These are phyloP conservation scores for Monodelphis domestica DNA, from an alignment of 2,797 vertebrate genomes.

Conservation along the genomic window DNA sequence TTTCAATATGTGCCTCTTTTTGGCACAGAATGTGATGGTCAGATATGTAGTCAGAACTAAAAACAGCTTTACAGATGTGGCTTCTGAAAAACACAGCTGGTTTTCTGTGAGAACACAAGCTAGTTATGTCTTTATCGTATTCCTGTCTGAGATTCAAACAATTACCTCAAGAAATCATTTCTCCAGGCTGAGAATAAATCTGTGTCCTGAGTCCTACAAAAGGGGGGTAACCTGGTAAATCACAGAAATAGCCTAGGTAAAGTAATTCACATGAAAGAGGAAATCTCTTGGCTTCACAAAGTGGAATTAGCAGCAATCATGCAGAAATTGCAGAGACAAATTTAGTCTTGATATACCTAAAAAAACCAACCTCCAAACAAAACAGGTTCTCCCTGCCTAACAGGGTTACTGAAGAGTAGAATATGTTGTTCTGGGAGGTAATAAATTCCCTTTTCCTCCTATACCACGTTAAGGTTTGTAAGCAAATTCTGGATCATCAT, in stretches of 20 bases:
- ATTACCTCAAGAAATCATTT: neutral
- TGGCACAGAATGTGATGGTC: neutral
- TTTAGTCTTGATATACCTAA: neutral
- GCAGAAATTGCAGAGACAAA: neutral
- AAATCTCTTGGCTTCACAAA: neutral
- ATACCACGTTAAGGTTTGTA: neutral
- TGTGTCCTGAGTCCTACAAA: neutral
- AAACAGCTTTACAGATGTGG: neutral
- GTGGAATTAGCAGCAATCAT: neutral
- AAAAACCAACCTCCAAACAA: neutral
- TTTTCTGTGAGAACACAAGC: neutral
- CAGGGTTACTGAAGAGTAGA: neutral
- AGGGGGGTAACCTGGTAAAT: neutral
- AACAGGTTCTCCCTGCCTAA: neutral
- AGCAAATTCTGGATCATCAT: neutral
- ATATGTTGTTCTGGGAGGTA: neutral
- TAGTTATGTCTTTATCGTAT: neutral
- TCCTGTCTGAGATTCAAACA: neutral
- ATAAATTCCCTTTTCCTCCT: neutral
- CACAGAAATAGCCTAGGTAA: neutral
- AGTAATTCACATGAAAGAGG: neutral
- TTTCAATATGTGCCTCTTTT: neutral
- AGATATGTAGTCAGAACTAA: neutral
- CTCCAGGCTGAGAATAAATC: neutral
- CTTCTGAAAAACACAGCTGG: neutral